A percentile compares a stretch with the other conserved stretches of the same genome.
phyloP scores from a whole-genome alignment of 2,113 vertebrate genomes.

The Tympanuchus pallidicinctus region DNA sequence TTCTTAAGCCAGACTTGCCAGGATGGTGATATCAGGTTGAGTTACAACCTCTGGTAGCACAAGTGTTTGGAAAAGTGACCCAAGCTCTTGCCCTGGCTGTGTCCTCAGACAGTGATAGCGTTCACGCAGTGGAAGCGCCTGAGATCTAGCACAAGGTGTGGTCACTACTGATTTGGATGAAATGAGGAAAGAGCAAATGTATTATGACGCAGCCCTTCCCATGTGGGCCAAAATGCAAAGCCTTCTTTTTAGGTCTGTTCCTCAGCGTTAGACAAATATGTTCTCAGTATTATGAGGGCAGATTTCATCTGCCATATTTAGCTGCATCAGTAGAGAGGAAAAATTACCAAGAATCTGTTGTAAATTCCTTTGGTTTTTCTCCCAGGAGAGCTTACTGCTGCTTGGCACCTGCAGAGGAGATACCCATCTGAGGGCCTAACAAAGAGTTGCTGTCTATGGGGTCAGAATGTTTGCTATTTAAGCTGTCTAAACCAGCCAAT shows the following conservation, averaged over 20 bases:
- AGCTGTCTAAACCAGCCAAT: background rate
- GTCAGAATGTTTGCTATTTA: background rate
- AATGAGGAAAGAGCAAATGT: background rate
- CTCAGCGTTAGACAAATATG: background rate
- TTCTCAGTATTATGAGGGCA: background rate
- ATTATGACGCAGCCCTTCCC: background rate
- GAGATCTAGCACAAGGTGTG: background rate
- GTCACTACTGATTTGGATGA: background rate
- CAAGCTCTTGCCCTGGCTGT: background rate
- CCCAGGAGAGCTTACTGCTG: background rate
- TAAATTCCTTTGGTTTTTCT: background rate
- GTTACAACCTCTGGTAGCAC: background rate
- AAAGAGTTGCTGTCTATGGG: background rate
- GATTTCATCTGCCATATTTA: background rate
- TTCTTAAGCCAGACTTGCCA: background rate
- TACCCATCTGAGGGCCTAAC: background rate
- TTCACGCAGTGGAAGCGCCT: background rate
- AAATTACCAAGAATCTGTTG: background rate
- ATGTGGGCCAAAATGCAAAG: background rate
- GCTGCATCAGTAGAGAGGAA: background rate
- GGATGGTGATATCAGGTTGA: background rate
- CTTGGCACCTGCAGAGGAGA: background rate
- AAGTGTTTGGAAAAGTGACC: background rate
- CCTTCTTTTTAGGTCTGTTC: background rate
- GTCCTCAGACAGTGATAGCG: background rate